These are phyloP conservation scores for Procavia capensis DNA, from an alignment of 2,113 vertebrate species.

Conservation along the genomic window DNA sequence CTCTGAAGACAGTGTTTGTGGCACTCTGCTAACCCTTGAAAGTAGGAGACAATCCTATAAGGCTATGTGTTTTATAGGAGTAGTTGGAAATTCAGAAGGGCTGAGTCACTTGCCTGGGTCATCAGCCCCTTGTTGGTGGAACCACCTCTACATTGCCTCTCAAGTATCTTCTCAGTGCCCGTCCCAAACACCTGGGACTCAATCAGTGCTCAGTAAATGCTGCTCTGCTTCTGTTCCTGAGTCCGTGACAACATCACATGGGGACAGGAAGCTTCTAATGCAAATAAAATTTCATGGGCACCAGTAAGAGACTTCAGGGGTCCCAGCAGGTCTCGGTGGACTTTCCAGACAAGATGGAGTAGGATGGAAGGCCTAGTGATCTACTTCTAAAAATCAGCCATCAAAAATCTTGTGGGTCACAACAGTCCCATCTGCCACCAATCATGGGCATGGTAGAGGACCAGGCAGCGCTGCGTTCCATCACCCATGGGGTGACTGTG, in stretches of 20 bases:
- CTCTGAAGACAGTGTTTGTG: neutral
- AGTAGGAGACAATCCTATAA: neutral
- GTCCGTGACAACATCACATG: too few species aligned
- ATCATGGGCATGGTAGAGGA: neutral
- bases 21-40: too few species aligned
- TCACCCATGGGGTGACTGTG: neutral
- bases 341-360: neutral
- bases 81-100: neutral
- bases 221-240: fast-evolving
- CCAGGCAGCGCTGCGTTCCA: too few species aligned
- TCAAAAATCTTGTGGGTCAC: neutral
- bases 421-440: neutral
- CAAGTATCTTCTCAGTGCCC: neutral
- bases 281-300: neutral
- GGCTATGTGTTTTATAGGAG: neutral
- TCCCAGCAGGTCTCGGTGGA: neutral
- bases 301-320: neutral
- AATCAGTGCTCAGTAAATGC: neutral
- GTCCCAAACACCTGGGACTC: neutral
- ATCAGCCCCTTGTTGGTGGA: too few species aligned
- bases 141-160: fast-evolving
- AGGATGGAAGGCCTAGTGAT: neutral
- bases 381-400: neutral
- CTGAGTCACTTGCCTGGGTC: neutral
- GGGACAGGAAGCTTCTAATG: neutral